Conservation (phyloP, 1,140 invertebrate species). For the Parasteatoda tepidariorum region DNA sequence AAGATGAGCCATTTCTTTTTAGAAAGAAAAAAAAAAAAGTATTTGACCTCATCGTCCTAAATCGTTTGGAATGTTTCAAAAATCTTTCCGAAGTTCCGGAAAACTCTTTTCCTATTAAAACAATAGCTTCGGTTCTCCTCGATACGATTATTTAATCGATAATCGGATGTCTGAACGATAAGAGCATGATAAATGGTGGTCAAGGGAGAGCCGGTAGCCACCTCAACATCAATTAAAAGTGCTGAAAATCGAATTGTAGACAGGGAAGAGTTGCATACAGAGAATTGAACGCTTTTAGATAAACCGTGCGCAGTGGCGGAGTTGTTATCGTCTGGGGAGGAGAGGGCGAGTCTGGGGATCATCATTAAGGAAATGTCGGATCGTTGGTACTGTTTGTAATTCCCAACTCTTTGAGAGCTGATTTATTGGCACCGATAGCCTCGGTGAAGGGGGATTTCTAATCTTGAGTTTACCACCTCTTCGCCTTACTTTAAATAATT, state of each 20-base stretch:
- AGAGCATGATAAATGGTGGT: conserved; percentile 51
- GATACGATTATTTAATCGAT: conserved; percentile 59
- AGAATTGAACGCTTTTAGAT: background rate
- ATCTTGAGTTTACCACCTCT: conserved; percentile 28
- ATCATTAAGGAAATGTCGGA: conserved; percentile 55
- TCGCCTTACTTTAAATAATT: too few species aligned
- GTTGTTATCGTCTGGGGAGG: conserved; percentile 14
- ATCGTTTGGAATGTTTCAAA: background rate
- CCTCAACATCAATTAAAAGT: conserved; percentile 57
- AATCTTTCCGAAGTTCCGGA: background rate
- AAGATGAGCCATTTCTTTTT: background rate
- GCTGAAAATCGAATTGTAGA: conserved; percentile 53
- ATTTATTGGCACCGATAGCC: conserved; percentile 39
- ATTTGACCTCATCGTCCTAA: background rate
- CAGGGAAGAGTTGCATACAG: background rate
- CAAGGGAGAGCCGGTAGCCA: conserved; percentile 37
- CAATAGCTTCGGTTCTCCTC: conserved; percentile 36
- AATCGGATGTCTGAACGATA: conserved; percentile 50
- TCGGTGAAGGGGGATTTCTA: background rate
- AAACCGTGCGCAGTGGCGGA: background rate
- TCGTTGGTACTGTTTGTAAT: conserved; percentile 42
- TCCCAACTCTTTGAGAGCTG: conserved; percentile 29
- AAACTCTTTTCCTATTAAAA: conserved; percentile 7
- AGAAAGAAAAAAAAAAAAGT: background rate
- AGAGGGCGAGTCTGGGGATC: conserved; percentile 28